phyloP scores from a whole-genome alignment of 2,113 vertebrate genomes.

The Apodemus speciosus region DNA sequence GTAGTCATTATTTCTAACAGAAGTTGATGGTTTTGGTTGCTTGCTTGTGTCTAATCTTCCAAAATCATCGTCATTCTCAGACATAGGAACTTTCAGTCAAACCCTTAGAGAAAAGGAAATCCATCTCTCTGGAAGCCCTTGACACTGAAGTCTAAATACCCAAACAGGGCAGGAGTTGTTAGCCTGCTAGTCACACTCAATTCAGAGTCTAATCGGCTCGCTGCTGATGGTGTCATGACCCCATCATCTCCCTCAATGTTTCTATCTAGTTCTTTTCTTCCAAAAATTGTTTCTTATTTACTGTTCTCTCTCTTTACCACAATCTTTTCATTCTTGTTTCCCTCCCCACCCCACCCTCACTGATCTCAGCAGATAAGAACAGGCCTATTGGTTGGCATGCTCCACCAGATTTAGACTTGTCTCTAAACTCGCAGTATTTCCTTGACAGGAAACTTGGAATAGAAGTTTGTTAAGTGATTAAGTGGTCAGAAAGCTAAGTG shows the following conservation, averaged over 20 bases:
- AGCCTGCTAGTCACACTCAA: slow-evolving; percentile 59
- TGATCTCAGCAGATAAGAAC: neutral
- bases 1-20: slow-evolving; percentile 34
- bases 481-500: neutral
- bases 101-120: slow-evolving; percentile 56
- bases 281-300: slow-evolving; percentile 44
- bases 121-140: slow-evolving; percentile 56
- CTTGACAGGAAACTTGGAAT: neutral
- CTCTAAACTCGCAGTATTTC: neutral
- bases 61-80: neutral
- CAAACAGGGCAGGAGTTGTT: slow-evolving; percentile 54
- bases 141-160: slow-evolving; percentile 59
- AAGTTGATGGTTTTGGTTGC: slow-evolving; percentile 48
- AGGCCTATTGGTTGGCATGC: neutral
- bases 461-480: neutral
- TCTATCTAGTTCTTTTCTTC: slow-evolving; percentile 67
- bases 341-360: neutral
- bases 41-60: slow-evolving; percentile 39
- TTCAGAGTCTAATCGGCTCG: slow-evolving; percentile 66
- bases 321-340: slow-evolving; percentile 52
- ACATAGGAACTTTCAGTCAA: slow-evolving; percentile 55
- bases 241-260: slow-evolving; percentile 73
- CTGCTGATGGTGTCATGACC: slow-evolving; percentile 69
- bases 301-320: neutral
- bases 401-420: neutral